A percentile compares a stretch with the other conserved stretches of the same genome.
Conservation (phyloP, 2,888 invertebrate genomes). For the Cartodere bifasciata region DNA sequence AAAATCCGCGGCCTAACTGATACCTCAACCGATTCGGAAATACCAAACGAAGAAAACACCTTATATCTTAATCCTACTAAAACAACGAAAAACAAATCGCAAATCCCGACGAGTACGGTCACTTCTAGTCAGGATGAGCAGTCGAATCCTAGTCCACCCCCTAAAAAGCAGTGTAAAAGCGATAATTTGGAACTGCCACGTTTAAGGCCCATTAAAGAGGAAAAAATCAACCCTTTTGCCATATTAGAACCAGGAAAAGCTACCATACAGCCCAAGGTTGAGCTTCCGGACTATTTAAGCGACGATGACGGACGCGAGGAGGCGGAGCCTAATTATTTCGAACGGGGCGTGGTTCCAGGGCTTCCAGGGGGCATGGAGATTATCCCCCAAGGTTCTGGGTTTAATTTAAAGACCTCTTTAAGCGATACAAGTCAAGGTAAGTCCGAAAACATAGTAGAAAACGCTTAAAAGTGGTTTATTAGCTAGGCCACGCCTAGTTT, state of each 20-base stretch:
- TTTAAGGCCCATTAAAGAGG: slow-evolving; percentile 20
- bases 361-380: slow-evolving; percentile 34
- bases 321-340: slow-evolving; percentile 22
- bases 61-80: slow-evolving; percentile 21
- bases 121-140: slow-evolving; percentile 33
- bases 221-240: slow-evolving; percentile 29
- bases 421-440: slow-evolving; percentile 28
- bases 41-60: slow-evolving; percentile 38
- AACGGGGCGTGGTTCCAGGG: slow-evolving; percentile 24
- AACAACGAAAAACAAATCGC: slow-evolving; percentile 18
- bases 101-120: slow-evolving; percentile 28
- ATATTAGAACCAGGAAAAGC: slow-evolving; percentile 20
- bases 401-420: slow-evolving; percentile 24
- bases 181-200: slow-evolving; percentile 22
- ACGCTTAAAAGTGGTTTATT: too few species aligned
- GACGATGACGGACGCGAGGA: slow-evolving; percentile 44
- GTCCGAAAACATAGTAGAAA: too few species aligned
- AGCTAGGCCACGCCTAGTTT: too few species aligned
- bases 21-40: slow-evolving; percentile 33
- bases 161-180: slow-evolving; percentile 27
- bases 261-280: slow-evolving; percentile 51
- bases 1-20: slow-evolving; percentile 70
- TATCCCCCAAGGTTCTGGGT: slow-evolving; percentile 29
- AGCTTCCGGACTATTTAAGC: slow-evolving; percentile 58
- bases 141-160: slow-evolving; percentile 21